Percentiles rank a stretch among this genome's conserved stretches.
phyloP scores from a whole-genome alignment of 2,113 vertebrate species.

The Uropsilus gracilis region DNA sequence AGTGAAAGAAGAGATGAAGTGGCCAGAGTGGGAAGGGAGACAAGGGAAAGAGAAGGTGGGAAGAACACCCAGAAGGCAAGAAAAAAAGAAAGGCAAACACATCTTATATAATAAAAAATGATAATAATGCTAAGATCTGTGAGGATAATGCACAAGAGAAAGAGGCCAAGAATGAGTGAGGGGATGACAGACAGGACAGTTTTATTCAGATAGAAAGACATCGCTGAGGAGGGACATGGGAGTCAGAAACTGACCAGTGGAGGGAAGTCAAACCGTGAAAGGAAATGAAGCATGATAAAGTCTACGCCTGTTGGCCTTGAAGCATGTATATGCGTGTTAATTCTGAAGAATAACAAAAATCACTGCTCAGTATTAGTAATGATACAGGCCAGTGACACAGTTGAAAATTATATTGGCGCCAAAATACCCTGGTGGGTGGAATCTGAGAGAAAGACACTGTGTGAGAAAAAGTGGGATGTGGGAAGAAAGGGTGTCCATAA shows the following conservation, averaged over 20 bases:
- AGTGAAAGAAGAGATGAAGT: too few species aligned
- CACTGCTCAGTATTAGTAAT: background rate
- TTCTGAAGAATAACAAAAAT: background rate
- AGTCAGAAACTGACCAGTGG: background rate
- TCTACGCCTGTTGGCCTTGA: rapidly evolving
- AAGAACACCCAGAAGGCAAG: too few species aligned
- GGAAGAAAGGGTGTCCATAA: too few species aligned
- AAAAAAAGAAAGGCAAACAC: too few species aligned
- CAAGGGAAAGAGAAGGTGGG: too few species aligned
- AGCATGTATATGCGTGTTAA: background rate
- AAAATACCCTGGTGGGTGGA: too few species aligned
- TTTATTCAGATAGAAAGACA: background rate
- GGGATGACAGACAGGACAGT: background rate
- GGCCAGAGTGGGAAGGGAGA: too few species aligned
- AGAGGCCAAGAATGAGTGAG: background rate
- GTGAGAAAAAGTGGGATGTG: too few species aligned
- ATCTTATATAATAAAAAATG: too few species aligned
- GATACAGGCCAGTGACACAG: too few species aligned
- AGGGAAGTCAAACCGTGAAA: background rate
- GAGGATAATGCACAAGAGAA: background rate
- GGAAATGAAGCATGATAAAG: background rate
- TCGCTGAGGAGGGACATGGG: background rate
- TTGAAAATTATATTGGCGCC: too few species aligned
- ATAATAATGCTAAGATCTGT: background rate
- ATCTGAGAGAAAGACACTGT: too few species aligned